Percentiles rank a stretch among this genome's conserved stretches.
phyloP scores from a whole-genome alignment of 1,140 invertebrate genomes.

The Spodoptera litura region DNA sequence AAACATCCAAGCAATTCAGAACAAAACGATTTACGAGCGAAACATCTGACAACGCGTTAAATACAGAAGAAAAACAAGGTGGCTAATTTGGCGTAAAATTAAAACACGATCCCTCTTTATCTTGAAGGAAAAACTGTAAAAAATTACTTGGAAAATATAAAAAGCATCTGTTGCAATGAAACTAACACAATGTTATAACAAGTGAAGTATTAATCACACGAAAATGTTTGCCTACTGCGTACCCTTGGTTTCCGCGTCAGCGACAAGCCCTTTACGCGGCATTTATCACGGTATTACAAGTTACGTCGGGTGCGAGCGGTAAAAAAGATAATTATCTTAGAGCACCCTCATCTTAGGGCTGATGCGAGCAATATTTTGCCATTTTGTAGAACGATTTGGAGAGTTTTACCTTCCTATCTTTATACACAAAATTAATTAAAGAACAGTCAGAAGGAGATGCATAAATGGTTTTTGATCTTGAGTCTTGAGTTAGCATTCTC shows the following conservation, averaged over 20 bases:
- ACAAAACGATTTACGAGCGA: slow-evolving; percentile 50
- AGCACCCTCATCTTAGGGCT: slow-evolving; percentile 76
- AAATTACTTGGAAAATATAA: slow-evolving; percentile 79
- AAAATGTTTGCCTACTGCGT: slow-evolving; percentile 63
- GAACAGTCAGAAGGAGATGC: too few species aligned
- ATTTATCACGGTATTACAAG: slow-evolving; percentile 85
- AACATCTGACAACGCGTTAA: slow-evolving; percentile 55
- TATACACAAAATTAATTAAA: too few species aligned
- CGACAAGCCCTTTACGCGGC: slow-evolving; percentile 83
- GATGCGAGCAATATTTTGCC: slow-evolving; percentile 2
- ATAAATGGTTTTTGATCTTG: too few species aligned
- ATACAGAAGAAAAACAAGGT: slow-evolving; percentile 62
- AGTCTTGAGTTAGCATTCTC: too few species aligned
- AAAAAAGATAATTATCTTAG: slow-evolving; percentile 86
- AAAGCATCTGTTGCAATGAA: slow-evolving; percentile 84
- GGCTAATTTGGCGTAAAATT: slow-evolving; percentile 80
- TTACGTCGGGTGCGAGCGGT: slow-evolving; percentile 73
- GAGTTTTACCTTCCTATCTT: neutral
- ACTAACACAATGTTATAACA: slow-evolving; percentile 65
- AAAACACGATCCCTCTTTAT: slow-evolving; percentile 72
- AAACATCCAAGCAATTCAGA: slow-evolving; percentile 14
- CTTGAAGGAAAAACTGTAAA: slow-evolving; percentile 63
- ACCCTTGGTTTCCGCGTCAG: slow-evolving; percentile 80
- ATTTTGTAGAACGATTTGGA: neutral
- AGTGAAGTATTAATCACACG: slow-evolving; percentile 83